Evolutionary conservation across 2,888 invertebrate genomes (phyloP), one percentile per base, ranked within the genome.

Genomic region (Drosophila sordidula): DNA sequence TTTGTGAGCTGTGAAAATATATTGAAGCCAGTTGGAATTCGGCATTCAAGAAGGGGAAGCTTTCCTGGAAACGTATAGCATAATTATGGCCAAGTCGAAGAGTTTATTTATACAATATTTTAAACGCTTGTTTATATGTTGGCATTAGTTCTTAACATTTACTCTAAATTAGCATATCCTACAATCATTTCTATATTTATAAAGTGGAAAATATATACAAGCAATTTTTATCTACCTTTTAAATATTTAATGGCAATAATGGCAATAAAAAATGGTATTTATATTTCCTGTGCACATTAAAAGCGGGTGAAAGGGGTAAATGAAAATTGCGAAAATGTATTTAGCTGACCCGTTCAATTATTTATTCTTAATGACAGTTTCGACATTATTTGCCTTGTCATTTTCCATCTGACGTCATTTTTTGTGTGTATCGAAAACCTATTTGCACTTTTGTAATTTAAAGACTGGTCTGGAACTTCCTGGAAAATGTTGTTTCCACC

Each of bases 1-100:
- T 79, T 80, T 81, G 80, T 70, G 78, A 64, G 72, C 81, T 81
- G 84, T 81, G 78, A 81, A 75, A 84, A 84, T 56, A 58, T 62
- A 72, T 62, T 52, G 68, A 52, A 54, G 58, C 9, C 44, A 45
- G 39, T 74, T 46, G 32, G 36, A 44, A 66, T 52, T 54, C 59
- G 36, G 9, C n/a, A 44, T 26, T 44, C 25, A 29, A 36, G 18
- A 11, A 29, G 62, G 9, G 3, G 14, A 12, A 46, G 45, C 38
- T 34, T 32, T 34, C n/a, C 16, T 29, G n/a, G n/a, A 25, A 34
- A 5, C 26, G 38, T 1, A 45, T 5, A 25, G 22, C 18, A 32
- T 9, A 50, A 34, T 57, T 12, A 16, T n/a, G 12, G 1, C 8
- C 14, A 34, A 16, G 14, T 11, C n/a, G 26, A n/a, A 18, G 8